Percentiles rank a stretch among this genome's conserved stretches.
Conservation (phyloP, 2,113 vertebrate species). For the Rhabdornis inornatus region DNA sequence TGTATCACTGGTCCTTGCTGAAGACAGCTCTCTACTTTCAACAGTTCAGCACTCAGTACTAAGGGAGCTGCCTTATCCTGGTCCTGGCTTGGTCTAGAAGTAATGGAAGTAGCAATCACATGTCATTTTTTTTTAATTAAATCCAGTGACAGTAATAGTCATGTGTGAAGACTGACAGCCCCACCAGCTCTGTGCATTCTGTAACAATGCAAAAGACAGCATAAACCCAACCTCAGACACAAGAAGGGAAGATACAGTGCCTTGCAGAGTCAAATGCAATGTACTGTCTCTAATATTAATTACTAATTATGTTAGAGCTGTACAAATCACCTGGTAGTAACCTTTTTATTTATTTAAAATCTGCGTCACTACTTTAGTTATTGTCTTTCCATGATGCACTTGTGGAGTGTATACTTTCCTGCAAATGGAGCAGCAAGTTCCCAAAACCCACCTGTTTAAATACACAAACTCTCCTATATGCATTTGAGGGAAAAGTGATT, state of each 20-base stretch:
- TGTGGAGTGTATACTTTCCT: background rate
- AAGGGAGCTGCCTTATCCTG: background rate
- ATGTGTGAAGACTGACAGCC: background rate
- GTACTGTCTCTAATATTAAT: background rate
- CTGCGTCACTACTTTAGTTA: conserved; percentile 30
- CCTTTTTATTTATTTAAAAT: conserved; percentile 8
- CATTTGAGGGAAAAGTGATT: background rate
- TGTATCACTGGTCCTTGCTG: background rate
- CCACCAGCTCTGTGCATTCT: background rate
- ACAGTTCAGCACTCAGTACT: background rate
- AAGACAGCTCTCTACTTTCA: background rate
- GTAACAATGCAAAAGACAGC: background rate
- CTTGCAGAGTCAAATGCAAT: background rate
- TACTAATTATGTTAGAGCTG: background rate
- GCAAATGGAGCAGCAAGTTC: background rate
- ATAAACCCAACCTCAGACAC: background rate
- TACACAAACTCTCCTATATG: background rate
- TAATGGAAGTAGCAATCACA: background rate
- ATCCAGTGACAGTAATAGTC: background rate
- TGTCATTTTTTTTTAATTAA: background rate
- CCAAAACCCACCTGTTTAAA: background rate
- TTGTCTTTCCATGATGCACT: conserved; percentile 36
- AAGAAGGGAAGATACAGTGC: background rate
- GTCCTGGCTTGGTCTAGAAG: background rate
- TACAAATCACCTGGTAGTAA: conserved; percentile 10